Evolutionary conservation across 2,113 vertebrate species (phyloP).

Genomic region (Rhadina sibilatrix): DNA sequence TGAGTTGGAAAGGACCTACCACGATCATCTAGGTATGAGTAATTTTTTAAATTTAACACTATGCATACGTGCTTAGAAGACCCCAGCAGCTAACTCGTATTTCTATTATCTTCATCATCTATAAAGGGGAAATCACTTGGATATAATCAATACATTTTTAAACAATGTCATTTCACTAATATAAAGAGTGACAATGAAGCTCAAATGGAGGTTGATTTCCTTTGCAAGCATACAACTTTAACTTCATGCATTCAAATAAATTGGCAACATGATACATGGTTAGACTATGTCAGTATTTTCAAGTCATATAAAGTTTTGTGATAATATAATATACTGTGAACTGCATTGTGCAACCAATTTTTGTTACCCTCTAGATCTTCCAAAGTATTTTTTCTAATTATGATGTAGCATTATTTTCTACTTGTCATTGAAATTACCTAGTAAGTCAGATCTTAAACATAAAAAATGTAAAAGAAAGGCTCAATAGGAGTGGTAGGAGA

Average conservation of each 20-base stretch:
- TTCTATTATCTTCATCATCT: neutral
- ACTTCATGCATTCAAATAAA: neutral
- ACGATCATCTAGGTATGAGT: neutral
- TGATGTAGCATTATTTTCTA: constrained; percentile 4
- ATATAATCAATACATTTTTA: neutral
- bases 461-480: neutral
- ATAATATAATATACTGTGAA: neutral
- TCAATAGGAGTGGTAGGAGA: neutral
- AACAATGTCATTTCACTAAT: neutral
- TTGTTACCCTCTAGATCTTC: neutral
- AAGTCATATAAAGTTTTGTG: neutral
- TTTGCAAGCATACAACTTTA: neutral
- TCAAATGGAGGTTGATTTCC: neutral
- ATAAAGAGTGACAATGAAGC: neutral
- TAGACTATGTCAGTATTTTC: neutral
- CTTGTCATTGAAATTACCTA: neutral
- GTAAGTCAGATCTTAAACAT: neutral
- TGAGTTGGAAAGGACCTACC: neutral
- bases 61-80: neutral
- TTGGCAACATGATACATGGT: neutral
- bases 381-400: neutral
- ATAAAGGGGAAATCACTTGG: neutral
- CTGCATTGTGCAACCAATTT: neutral
- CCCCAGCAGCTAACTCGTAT: neutral
- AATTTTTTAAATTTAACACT: neutral